These are phyloP conservation scores for Gila robusta DNA, from an alignment of 2,797 vertebrate species.

Conservation along the genomic window DNA sequence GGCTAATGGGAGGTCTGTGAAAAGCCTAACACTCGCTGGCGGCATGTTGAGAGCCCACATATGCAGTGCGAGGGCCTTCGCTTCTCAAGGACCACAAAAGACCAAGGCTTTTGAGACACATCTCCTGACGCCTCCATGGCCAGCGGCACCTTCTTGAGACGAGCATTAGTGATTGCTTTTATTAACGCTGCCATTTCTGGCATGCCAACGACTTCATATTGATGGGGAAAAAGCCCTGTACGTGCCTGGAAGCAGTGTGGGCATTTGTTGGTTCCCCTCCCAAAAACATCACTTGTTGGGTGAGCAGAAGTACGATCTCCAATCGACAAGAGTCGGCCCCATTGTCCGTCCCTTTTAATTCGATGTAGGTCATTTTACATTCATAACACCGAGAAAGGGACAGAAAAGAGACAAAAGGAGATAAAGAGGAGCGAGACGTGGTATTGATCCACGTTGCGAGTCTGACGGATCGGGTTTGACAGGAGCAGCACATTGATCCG, in stretches of 20 bases:
- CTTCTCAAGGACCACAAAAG: slow-evolving; percentile 90
- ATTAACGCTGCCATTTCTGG: slow-evolving; percentile 91
- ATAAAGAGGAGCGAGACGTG: slow-evolving; percentile 85
- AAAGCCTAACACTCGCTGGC: slow-evolving; percentile 78
- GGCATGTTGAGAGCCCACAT: slow-evolving; percentile 82
- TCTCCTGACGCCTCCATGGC: slow-evolving; percentile 86
- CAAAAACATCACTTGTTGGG: slow-evolving; percentile 79
- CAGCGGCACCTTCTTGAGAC: slow-evolving; percentile 89
- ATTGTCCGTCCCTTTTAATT: slow-evolving; percentile 84
- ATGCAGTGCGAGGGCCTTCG: slow-evolving; percentile 82
- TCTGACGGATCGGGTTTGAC: slow-evolving; percentile 92
- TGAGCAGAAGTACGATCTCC: slow-evolving; percentile 84
- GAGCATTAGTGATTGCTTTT: slow-evolving; percentile 91
- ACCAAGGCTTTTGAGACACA: slow-evolving; percentile 82
- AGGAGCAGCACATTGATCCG: slow-evolving; percentile 93
- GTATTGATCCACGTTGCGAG: slow-evolving; percentile 95
- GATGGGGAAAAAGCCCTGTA: slow-evolving; percentile 80
- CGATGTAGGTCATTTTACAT: slow-evolving; percentile 89
- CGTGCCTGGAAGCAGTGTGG: slow-evolving; percentile 82
- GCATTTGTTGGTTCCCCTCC: slow-evolving; percentile 77
- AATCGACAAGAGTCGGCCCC: slow-evolving; percentile 80
- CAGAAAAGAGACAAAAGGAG: slow-evolving; percentile 93
- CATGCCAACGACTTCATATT: slow-evolving; percentile 79
- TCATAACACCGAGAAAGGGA: slow-evolving; percentile 81
- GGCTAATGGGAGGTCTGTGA: slow-evolving; percentile 73